Percentiles rank a stretch among this genome's conserved stretches.
Conservation (phyloP, 2,113 vertebrate species). For the human region DNA sequence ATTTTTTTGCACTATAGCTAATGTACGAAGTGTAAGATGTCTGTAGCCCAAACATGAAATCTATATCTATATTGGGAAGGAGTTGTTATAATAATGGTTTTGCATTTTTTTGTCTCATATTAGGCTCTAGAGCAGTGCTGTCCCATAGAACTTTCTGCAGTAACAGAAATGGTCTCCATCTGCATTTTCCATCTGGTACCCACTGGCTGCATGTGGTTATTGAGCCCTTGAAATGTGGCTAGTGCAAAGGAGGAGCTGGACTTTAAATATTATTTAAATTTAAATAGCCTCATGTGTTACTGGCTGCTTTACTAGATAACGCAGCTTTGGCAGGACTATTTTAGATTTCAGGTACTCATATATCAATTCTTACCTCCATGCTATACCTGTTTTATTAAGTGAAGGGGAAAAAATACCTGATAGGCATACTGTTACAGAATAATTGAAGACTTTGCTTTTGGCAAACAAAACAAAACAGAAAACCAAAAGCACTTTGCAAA, state of each 20-base stretch:
- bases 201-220: not conserved
- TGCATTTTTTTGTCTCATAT: not conserved
- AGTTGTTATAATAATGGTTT: not conserved
- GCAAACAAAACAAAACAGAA: not conserved
- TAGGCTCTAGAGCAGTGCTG: not conserved
- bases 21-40: not conserved
- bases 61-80: not conserved
- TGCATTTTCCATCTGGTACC: not conserved
- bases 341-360: not conserved
- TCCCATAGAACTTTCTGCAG: not conserved
- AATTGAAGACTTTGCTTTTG: conserved; percentile 6
- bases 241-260: not conserved
- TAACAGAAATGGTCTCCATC: not conserved
- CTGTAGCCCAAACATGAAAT: not conserved
- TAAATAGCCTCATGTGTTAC: not conserved
- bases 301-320: not conserved
- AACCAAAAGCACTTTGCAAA: not conserved
- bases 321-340: not conserved
- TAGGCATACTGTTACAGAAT: not conserved
- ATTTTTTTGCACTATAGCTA: not conserved
- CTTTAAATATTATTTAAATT: not conserved
- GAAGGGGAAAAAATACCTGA: not conserved
- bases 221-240: not conserved
- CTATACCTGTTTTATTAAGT: not conserved
- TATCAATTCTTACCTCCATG: not conserved